Conservation (phyloP, 2,888 invertebrate genomes). For the Yponomeuta plumbellus region DNA sequence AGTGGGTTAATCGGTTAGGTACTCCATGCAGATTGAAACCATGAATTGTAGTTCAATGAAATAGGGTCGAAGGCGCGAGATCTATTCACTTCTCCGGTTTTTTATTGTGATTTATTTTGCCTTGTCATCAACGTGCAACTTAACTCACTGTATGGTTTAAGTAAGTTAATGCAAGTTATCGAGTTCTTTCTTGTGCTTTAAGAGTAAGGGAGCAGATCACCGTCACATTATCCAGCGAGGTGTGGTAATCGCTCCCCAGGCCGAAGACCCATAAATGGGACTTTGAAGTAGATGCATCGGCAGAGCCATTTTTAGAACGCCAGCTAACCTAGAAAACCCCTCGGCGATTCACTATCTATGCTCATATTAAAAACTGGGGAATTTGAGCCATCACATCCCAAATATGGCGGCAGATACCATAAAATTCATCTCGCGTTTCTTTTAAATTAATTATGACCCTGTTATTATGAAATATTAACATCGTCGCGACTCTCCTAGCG, state of each 20-base stretch:
- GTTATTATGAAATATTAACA: slow-evolving; percentile 12
- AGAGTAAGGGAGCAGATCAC: not conserved
- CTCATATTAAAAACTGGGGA: slow-evolving; percentile 5
- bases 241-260: slow-evolving; percentile 53
- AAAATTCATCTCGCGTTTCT: not conserved
- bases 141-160: too few relatives aligned
- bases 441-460: slow-evolving; percentile 14
- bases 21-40: too few relatives aligned
- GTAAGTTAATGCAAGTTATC: too few relatives aligned
- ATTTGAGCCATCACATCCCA: slow-evolving; percentile 17
- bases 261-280: slow-evolving; percentile 45
- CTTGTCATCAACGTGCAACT: too few relatives aligned
- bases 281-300: slow-evolving; percentile 34
- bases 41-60: too few relatives aligned
- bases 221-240: slow-evolving; percentile 56
- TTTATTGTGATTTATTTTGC: too few relatives aligned
- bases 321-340: slow-evolving; percentile 57
- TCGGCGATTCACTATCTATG: slow-evolving; percentile 29
- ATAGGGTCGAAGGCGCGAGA: too few relatives aligned
- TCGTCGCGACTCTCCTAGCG: not conserved
- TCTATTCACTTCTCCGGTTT: too few relatives aligned
- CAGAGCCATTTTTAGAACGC: slow-evolving; percentile 31
- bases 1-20: too few relatives aligned
- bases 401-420: slow-evolving; percentile 7
- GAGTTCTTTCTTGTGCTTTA: too few relatives aligned